phyloP scores from a whole-genome alignment of 1,140 invertebrate genomes.

The Drosophila sulfurigaster region DNA sequence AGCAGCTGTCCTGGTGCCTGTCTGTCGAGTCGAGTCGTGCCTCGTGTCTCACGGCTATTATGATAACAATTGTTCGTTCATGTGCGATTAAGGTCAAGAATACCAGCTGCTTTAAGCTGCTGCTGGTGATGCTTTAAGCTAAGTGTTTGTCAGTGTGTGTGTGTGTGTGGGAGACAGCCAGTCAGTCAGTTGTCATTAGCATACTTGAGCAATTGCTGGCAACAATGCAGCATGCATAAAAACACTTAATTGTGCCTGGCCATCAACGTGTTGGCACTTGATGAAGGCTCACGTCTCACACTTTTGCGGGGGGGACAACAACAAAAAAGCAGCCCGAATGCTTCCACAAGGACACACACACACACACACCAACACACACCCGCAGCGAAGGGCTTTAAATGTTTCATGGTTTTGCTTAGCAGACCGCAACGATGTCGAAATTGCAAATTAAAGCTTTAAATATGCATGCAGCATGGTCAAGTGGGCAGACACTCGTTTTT shows the following conservation, averaged over 20 bases:
- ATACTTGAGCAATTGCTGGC: constrained; percentile 72
- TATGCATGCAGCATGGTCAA: constrained; percentile 45
- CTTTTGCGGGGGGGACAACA: constrained; percentile 1
- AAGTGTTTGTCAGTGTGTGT: neutral
- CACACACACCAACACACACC: constrained; percentile 4
- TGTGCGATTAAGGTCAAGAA: constrained; percentile 50
- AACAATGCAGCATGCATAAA: constrained; percentile 71
- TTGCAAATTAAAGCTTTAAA: constrained; percentile 69
- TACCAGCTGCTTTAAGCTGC: constrained; percentile 33
- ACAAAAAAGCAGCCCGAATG: constrained; percentile 10
- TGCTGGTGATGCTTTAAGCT: constrained; percentile 10
- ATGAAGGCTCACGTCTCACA: constrained; percentile 48
- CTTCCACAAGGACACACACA: constrained; percentile 43
- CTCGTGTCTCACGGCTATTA: constrained; percentile 34
- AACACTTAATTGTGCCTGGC: constrained; percentile 77
- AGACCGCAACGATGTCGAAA: constrained; percentile 24
- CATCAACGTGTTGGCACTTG: constrained; percentile 70
- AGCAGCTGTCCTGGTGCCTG: constrained; percentile 28
- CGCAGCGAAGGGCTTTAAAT: constrained; percentile 52
- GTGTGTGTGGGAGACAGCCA: neutral
- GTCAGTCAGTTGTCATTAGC: constrained; percentile 59
- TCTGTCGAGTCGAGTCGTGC: constrained; percentile 11
- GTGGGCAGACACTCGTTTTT: constrained; percentile 13
- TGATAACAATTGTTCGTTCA: constrained; percentile 44
- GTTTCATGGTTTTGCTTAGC: constrained; percentile 54